These are phyloP conservation scores for Ataeniobius toweri DNA, from an alignment of 2,797 vertebrate species.

Conservation along the genomic window DNA sequence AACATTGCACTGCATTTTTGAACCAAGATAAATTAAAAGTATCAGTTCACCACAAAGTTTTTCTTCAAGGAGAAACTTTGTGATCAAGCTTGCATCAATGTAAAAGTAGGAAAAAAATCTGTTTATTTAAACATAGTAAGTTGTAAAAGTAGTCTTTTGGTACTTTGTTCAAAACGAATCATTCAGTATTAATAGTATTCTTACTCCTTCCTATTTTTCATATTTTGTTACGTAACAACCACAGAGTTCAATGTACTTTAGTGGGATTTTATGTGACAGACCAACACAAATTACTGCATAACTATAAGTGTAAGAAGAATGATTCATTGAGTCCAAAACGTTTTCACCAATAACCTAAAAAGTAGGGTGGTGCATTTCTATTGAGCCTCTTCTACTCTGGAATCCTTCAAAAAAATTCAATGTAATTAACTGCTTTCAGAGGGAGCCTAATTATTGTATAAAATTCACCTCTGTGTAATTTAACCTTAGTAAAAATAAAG, in stretches of 20 bases:
- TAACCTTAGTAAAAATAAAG: no score
- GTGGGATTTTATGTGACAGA: not conserved
- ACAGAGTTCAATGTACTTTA: not conserved
- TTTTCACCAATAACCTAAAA: not conserved
- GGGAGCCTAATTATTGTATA: not conserved
- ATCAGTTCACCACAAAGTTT: not conserved
- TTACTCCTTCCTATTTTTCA: not conserved
- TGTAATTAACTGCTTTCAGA: not conserved
- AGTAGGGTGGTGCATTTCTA: not conserved
- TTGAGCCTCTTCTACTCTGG: no score
- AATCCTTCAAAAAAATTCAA: not conserved
- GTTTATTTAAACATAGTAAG: no score
- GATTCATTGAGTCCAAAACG: not conserved
- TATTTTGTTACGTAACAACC: no score
- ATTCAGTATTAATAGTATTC: not conserved
- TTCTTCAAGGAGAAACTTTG: not conserved
- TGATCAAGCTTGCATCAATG: not conserved
- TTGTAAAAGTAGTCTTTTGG: no score
- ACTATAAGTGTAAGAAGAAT: no score
- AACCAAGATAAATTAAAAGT: not conserved
- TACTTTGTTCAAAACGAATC: not conserved
- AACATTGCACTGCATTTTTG: not conserved
- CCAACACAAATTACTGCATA: not conserved
- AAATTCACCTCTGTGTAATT: not conserved
- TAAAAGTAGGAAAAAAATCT: not conserved